Base-by-base conservation (phyloP, 2,888 invertebrate genomes). In the Desoria tigrina region DNA sequence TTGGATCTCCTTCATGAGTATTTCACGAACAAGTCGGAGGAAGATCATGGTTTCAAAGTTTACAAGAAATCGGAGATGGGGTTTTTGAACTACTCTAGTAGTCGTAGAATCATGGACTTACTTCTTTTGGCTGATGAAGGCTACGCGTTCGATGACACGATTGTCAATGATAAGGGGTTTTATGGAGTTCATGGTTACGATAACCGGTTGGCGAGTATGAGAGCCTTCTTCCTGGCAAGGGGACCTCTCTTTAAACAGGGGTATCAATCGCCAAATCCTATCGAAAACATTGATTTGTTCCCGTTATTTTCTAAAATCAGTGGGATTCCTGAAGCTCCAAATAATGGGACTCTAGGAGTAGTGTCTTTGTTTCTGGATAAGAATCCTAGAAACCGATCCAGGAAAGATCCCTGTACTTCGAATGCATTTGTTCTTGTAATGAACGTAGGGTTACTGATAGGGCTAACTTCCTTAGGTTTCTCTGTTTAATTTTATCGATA, bases 181-280 rank as follows among this genome's bases (percentile, higher is more conserved):
- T 85, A 85, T 77, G 87, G 87, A 2, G 79, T 84, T 21, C 88
- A 89, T 77, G 89, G 89, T 1, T 89, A 87, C 77, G 85, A 87
- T 76, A 87, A 87, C 77, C 79, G 78, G 53, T 79, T 82, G 1
- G 69, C 77, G 42, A 80, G 81, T 59, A 89, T 90, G 89, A 84
- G 84, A 74, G 86, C 89, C 4, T 84, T 87, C 75, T 89, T 90
- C 78, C 84, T 89, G 77, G 89, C 87, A 0, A 81, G 83, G 70
- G 89, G 90, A 4, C 89, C 89, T 1, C 81, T 81, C 67, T 86
- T 90, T 74, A 82, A 83, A 71, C 77, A 37, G 26, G 65, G 62
- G 9, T 62, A 32, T 23, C 28, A 55, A 11, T 60, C 49, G 11
- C 55, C 56, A 45, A 55, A 82, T 2, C 84, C 87, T 0, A 87